Evolutionary conservation across 1,140 invertebrate species (phyloP), one percentile per base, ranked within the genome.

Genomic region (Phthorimaea operculella): DNA sequence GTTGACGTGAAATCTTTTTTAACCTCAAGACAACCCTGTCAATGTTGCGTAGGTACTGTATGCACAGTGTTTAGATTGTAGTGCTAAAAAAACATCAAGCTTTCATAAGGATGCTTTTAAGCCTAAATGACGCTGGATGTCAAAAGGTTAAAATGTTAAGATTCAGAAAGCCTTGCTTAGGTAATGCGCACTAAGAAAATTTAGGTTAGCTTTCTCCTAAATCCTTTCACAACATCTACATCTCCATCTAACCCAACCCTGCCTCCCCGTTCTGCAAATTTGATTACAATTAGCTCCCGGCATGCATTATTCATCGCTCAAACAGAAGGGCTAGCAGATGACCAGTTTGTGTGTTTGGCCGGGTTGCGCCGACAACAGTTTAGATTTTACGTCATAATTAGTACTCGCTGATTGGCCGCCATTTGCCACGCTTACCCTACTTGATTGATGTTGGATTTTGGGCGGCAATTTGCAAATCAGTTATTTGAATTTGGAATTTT

Each of bases 251-350:
- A 47, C 55, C 55, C 21, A 42, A 14, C 54, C 55, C 5, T 49
- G 5, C 10, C 45, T 50, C 21, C 16, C 16, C 44, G 17, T 47
- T 55, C 11, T 62, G 68, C 74, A 81, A 84, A 84, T 82, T 81
- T 79, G 70, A 84, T 84, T 82, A 84, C 81, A 84, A 84, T 84
- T 84, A 84, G 81, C 76, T 61, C 64, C 68, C 61, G 45, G 63
- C 64, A 79, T 84, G 79, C 79, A 84, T 84, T 72, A 84, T 82
- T 79, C 80, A 83, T 58, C 64, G 58, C 70, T 68, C 75, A 83
- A 81, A 80, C 78, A 82, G 45, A 76, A 79, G 81, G 76, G 81
- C 76, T 75, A 72, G 54, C 63, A 70, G 70, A 75, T 74, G 74
- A 74, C 70, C 72, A 67, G 67, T 68, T 72, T 48, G 60, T 52